Evolutionary conservation across 2,113 vertebrate genomes (phyloP).

Genomic region (human (Homo sapiens)): GRCh38 chr2:65984001-65984500

Average conservation of each 20-base stretch:
- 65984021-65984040: background rate
- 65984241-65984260: background rate
- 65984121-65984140: background rate
- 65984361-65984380: background rate
- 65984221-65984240: background rate
- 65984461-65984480: background rate
- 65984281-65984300: background rate
- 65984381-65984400: background rate
- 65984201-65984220: slow-evolving; percentile 8
- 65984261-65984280: background rate
- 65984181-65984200: background rate
- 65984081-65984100: background rate
- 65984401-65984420: background rate
- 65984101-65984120: background rate
- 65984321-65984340: background rate
- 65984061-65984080: background rate
- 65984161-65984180: background rate
- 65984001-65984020: background rate
- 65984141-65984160: background rate
- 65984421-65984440: background rate
- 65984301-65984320: background rate
- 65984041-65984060: background rate
- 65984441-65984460: background rate
- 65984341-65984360: background rate
- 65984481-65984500: background rate